Conservation (phyloP, 2,113 vertebrate species). For the Tapirus terrestris region DNA sequence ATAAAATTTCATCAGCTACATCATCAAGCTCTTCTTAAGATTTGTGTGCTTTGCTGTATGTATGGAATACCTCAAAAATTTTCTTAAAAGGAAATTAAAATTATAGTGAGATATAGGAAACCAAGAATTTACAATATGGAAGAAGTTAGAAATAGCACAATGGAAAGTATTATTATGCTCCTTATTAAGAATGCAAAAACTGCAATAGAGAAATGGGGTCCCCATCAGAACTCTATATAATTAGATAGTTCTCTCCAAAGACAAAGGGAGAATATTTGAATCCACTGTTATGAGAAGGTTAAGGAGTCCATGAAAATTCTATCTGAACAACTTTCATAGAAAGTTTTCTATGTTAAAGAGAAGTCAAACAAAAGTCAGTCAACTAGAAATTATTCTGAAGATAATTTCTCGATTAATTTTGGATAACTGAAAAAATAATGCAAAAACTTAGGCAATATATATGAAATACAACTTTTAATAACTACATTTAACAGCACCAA, state of each 20-base stretch:
- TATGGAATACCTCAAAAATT: neutral
- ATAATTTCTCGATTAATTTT: neutral
- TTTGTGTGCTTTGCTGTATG: neutral
- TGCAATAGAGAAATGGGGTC: neutral
- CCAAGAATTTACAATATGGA: neutral
- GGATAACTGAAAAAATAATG: conserved; percentile 15
- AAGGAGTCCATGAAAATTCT: neutral
- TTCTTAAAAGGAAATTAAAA: neutral
- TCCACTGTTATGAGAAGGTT: neutral
- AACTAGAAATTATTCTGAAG: neutral
- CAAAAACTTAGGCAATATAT: neutral
- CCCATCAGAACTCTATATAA: neutral
- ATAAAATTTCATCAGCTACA: neutral
- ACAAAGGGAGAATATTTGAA: neutral
- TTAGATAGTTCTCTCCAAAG: neutral
- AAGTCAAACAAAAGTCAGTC: neutral
- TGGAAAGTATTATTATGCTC: neutral
- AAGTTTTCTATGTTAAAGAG: neutral
- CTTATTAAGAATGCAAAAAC: neutral
- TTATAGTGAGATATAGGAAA: neutral
- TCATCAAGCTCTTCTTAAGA: neutral
- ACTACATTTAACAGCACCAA: neutral
- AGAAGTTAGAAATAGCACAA: neutral
- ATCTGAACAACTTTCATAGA: neutral
- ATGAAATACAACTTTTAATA: neutral